Conservation (phyloP, 2,888 invertebrate species). For the Eugnorisma glareosa region DNA sequence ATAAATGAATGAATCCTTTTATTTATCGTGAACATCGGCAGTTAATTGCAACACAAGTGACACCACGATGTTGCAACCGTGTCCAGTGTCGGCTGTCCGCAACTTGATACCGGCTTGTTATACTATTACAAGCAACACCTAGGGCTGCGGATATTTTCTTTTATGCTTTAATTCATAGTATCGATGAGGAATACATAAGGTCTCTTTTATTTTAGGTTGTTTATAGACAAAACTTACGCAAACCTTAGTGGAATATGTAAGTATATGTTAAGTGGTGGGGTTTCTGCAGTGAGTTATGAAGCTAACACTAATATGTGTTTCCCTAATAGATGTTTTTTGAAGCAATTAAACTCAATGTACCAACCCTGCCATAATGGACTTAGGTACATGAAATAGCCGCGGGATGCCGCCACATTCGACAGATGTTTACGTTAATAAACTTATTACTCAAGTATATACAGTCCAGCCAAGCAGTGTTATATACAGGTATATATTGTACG, state of each 20-base stretch:
- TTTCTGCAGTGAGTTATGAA: neutral
- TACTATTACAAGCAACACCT: conserved; percentile 30
- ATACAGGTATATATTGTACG: conserved; percentile 30
- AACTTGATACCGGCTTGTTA: conserved; percentile 40
- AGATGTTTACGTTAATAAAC: conserved; percentile 35
- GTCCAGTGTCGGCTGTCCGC: conserved; percentile 17
- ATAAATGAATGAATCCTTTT: neutral
- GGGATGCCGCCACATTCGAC: conserved; percentile 23
- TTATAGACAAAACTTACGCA: neutral
- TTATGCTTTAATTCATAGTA: neutral
- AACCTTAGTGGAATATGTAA: neutral
- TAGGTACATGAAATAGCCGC: conserved; percentile 1
- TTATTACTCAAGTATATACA: conserved; percentile 6
- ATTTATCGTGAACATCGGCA: conserved; percentile 17
- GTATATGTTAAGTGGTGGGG: neutral
- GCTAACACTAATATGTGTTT: neutral
- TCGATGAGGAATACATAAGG: neutral
- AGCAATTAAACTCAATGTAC: neutral
- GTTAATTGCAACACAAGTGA: conserved; percentile 41
- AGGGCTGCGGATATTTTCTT: conserved; percentile 33
- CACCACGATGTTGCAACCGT: conserved; percentile 11
- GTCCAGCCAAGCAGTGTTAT: conserved; percentile 2
- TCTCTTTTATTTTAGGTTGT: neutral
- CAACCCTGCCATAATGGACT: conserved; percentile 23
- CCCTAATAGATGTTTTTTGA: neutral